phyloP scores from a whole-genome alignment of 2,797 vertebrate genomes.

The Cynodonichthys magdalenae region DNA sequence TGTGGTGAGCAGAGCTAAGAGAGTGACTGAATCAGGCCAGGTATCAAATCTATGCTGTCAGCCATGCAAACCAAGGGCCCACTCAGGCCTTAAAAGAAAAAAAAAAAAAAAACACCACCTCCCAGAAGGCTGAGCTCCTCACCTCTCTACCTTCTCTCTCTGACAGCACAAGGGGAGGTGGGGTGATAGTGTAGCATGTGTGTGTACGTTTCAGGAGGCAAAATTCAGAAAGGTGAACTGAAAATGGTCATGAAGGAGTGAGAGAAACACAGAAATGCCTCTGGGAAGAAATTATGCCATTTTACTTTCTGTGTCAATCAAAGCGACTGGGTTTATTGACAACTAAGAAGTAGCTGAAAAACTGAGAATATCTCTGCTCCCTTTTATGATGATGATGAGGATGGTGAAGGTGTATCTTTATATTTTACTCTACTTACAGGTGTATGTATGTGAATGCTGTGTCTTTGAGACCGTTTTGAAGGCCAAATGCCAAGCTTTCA shows the following conservation, averaged over 20 bases:
- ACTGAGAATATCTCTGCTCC: neutral
- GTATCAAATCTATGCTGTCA: constrained; percentile 74
- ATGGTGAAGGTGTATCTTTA: neutral
- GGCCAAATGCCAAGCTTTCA: constrained; percentile 31
- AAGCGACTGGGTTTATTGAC: constrained; percentile 22
- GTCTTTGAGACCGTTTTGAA: constrained; percentile 14
- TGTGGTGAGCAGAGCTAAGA: constrained; percentile 37
- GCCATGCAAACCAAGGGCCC: constrained; percentile 55
- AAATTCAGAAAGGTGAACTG: neutral
- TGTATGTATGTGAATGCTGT: neutral
- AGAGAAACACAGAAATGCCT: constrained; percentile 18
- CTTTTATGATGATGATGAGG: neutral
- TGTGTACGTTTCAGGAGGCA: constrained; percentile 6
- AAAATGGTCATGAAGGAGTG: constrained; percentile 12
- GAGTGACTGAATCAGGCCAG: constrained; percentile 81
- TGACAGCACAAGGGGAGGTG: constrained; percentile 58
- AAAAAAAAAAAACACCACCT: constrained; percentile 56
- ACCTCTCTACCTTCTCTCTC: constrained; percentile 41
- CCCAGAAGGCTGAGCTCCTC: constrained; percentile 67
- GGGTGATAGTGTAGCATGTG: constrained; percentile 22
- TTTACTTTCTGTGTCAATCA: constrained; percentile 23
- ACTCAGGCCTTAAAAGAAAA: constrained; percentile 59
- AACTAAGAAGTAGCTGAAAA: neutral
- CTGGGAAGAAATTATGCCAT: neutral
- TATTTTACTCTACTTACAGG: neutral